Conservation (phyloP, 2,888 invertebrate genomes). For the Gibbula magus region DNA sequence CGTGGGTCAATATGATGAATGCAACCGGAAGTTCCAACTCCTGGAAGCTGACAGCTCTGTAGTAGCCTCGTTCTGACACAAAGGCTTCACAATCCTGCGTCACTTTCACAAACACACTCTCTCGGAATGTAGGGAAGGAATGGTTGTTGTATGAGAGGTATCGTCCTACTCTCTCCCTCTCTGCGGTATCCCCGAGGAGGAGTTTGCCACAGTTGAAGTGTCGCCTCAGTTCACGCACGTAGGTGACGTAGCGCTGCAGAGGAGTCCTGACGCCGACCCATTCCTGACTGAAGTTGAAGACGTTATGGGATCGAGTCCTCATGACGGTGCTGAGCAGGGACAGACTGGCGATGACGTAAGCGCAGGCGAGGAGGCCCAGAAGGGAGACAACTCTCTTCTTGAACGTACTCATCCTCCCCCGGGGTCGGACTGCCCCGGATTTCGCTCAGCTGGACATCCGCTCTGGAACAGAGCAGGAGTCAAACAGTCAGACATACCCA, state of each 20-base stretch:
- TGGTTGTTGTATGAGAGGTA: constrained; percentile 26
- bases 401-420: no score
- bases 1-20: constrained; percentile 66
- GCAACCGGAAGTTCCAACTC: constrained; percentile 67
- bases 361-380: background rate
- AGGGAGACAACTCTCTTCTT: background rate
- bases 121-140: constrained; percentile 25
- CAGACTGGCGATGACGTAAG: background rate
- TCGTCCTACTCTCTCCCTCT: constrained; percentile 35
- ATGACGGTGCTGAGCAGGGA: background rate
- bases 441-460: no score
- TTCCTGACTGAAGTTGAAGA: background rate
- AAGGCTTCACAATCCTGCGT: constrained; percentile 43
- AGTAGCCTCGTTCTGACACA: constrained; percentile 38
- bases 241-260: background rate
- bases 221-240: background rate
- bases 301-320: background rate
- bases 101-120: constrained; percentile 23
- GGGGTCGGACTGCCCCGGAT: no score
- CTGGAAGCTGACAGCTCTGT: constrained; percentile 26
- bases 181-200: constrained; percentile 41
- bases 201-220: constrained; percentile 42
- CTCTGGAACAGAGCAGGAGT: no score
- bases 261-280: background rate
- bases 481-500: no score